Evolutionary conservation across 2,113 vertebrate genomes (phyloP), one percentile per base, ranked within the genome.

Genomic region (Ia io): DNA sequence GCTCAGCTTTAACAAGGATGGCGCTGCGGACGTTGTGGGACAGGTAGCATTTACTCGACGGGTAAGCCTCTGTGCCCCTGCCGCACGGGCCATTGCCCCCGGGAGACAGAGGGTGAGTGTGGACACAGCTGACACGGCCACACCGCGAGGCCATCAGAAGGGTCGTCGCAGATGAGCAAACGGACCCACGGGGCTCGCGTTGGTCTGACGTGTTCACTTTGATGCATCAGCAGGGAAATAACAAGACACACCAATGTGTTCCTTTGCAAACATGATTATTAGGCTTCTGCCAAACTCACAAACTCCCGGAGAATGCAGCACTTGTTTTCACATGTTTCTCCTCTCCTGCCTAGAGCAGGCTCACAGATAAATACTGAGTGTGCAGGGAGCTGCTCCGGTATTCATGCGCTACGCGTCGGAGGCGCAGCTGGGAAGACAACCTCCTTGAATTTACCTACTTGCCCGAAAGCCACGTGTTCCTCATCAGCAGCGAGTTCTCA

Each of bases 341-440:
- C 79, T 96, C 83, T 97, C 92, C 94, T 97, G 71, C 95, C 95
- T 56, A 85, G 88, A 97, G 86, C 79, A 91, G 79, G 74, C 95
- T 97, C 96, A 96, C 92, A 98, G 96, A 97, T 97, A 98, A 98
- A 97, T 95, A 97, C 82, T 89, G 97, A 98, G 95, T 85, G 69
- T 92, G 95, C 92, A 96, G 96, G 97, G 94, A 93, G 94, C 92
- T 95, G 83, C 40, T 98, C 97, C 97, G 97, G 98, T 98, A 98
- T 98, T 98, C 97, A 98, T 97, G 91, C 51, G 82, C 96, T 97
- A 32, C 95, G 96, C 82, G 95, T 94, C 93, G 47, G 92, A 97
- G 97, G 93, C 77, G 5, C 95, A 97, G 97, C 96, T 92, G 86
- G 78, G 96, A 97, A 97, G 94, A 96, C 94, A 96, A 94, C 94